These are phyloP conservation scores for Liopterus haemorrhoidalis DNA, from an alignment of 2,888 invertebrate genomes.

Conservation along the genomic window DNA sequence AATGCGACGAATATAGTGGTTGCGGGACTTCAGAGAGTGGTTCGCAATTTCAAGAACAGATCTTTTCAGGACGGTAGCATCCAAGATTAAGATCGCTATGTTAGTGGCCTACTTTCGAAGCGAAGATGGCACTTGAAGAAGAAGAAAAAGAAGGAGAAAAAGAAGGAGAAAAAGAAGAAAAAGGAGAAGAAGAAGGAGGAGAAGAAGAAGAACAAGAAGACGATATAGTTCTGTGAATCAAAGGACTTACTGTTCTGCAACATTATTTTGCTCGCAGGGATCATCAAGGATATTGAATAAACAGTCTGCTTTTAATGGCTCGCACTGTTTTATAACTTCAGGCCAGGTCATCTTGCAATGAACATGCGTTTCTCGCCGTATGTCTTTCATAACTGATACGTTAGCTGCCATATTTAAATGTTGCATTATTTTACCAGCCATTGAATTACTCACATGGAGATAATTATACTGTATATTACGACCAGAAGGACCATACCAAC, in stretches of 20 bases:
- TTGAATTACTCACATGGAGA: constrained; percentile 48
- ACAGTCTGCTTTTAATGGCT: constrained; percentile 63
- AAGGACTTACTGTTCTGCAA: constrained; percentile 55
- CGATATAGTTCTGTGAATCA: no score
- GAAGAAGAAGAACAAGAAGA: no score
- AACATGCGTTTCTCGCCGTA: constrained; percentile 51
- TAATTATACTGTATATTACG: constrained; percentile 54
- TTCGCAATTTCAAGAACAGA: no score
- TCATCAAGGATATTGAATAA: constrained; percentile 75
- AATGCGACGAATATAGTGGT: no score
- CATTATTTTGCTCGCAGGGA: constrained; percentile 79
- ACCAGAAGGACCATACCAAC: constrained; percentile 76
- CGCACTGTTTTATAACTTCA: constrained; percentile 48
- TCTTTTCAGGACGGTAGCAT: no score
- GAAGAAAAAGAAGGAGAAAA: no score
- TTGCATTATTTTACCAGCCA: constrained; percentile 53
- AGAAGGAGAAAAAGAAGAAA: no score
- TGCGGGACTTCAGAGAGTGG: no score
- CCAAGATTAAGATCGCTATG: no score
- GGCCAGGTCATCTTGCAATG: constrained; percentile 46
- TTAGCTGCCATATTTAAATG: constrained; percentile 51
- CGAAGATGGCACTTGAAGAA: no score
- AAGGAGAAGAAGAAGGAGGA: no score
- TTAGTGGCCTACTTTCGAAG: no score
- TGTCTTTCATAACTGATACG: constrained; percentile 44